Evolutionary conservation across 2,888 invertebrate species (phyloP).

Genomic region (Xanthostigma xanthostigma): DNA sequence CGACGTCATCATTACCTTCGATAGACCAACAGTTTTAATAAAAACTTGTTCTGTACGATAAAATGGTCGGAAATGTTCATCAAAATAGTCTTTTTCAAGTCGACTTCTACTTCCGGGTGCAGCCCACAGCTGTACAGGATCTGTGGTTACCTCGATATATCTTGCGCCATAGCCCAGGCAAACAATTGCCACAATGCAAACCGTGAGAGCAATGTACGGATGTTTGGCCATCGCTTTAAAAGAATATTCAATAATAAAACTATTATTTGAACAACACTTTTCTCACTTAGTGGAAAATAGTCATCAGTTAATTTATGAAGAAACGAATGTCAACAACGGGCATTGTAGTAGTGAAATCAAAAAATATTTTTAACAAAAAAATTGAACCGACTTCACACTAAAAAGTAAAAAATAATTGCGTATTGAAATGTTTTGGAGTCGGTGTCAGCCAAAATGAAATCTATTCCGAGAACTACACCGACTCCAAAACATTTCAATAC

Average conservation of each 20-base stretch:
- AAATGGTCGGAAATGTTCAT: conserved; percentile 75
- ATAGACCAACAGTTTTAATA: conserved; percentile 46
- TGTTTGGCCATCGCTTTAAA: conserved; percentile 48
- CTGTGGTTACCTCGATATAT: conserved; percentile 57
- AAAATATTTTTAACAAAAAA: too few species aligned
- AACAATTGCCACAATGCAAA: conserved; percentile 44
- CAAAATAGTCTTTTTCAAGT: conserved; percentile 74
- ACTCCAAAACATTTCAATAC: too few species aligned
- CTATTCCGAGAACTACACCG: too few species aligned
- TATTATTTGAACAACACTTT: background rate
- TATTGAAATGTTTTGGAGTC: too few species aligned
- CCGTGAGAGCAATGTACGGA: conserved; percentile 45
- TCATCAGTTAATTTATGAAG: too few species aligned
- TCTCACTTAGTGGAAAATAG: too few species aligned
- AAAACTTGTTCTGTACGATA: conserved; percentile 83
- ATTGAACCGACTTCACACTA: too few species aligned
- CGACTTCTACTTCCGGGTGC: conserved; percentile 65
- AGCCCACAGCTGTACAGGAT: conserved; percentile 92
- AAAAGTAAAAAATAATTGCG: too few species aligned
- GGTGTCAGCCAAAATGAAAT: too few species aligned
- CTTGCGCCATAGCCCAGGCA: conserved; percentile 51
- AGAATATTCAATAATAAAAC: conserved; percentile 3
- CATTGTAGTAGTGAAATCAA: too few species aligned
- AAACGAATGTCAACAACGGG: too few species aligned
- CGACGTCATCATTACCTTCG: conserved; percentile 24